Evolutionary conservation across 2,113 vertebrate species (phyloP).

Genomic region (Pagrus major): DNA sequence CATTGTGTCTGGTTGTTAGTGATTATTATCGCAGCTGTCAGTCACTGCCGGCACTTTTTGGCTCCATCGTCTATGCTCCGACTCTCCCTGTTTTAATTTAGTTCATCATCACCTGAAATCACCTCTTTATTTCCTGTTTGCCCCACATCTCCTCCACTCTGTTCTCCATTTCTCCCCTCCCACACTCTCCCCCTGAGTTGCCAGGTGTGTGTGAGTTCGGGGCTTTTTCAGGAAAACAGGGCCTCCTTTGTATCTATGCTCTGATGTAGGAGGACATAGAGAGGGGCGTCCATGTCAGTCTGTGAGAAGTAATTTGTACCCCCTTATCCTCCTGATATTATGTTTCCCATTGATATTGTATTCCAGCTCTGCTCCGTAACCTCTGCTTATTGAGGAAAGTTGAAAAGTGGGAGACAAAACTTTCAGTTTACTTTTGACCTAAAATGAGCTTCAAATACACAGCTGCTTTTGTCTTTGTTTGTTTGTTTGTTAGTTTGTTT

Average conservation of each 20-base stretch:
- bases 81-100: conserved; percentile 12
- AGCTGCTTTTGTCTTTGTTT: conserved; percentile 19
- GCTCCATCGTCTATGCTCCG: conserved; percentile 12
- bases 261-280: conserved; percentile 31
- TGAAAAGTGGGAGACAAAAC: conserved; percentile 54
- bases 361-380: conserved; percentile 29
- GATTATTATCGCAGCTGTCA: conserved; percentile 81
- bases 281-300: conserved; percentile 66
- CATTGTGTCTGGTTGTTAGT: conserved; percentile 75
- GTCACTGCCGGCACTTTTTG: conserved; percentile 63
- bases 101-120: conserved; percentile 49
- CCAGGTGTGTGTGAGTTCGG: conserved; percentile 57
- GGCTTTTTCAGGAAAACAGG: conserved; percentile 61
- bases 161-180: not conserved
- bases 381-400: conserved; percentile 16
- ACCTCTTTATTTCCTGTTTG: conserved; percentile 30
- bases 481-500: conserved; percentile 6
- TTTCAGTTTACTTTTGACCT: conserved; percentile 24
- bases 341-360: conserved; percentile 62
- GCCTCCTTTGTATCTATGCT: conserved; percentile 69
- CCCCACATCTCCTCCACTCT: conserved; percentile 6
- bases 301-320: conserved; percentile 80
- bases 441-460: conserved; percentile 23
- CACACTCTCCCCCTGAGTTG: conserved; percentile 24
- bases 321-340: conserved; percentile 67